Evolutionary conservation across 2,113 vertebrate genomes (phyloP), one percentile per base, ranked within the genome.

Genomic region (Tetrao urogallus): DNA sequence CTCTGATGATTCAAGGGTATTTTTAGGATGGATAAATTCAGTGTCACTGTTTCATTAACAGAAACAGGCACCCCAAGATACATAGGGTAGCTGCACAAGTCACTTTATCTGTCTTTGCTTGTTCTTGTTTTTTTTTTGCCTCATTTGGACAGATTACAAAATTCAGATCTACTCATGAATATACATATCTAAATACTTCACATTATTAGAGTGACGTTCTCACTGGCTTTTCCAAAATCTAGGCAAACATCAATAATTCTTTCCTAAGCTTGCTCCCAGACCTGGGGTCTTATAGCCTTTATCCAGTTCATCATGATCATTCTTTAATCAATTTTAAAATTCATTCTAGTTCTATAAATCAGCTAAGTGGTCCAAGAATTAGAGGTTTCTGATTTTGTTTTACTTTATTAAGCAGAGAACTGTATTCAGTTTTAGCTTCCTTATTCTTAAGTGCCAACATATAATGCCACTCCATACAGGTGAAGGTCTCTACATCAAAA

Each of bases 401-500:
- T 88, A 72, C 58, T 92, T 91, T 57, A 63, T 56, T 43, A 16
- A 75, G 21, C 52, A 76, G 47, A 73, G 13, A 24, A 15, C 15
- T 48, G 36, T 57, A 27, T 48, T 82, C 87, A 50, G 17, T 54
- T 85, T 89, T 93, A 88, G 3, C 43, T 82, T 86, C 6, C 4
- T 6, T 48, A 8, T 75, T 84, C 24, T 32, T 13, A 45, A 16
- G 15, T 85, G 28, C 28, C 60, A 70, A 40, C 21, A 32, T 76
- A 32, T 48, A 91, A 90, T 93, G 81, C 73, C 79, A 64, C 32
- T 89, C 21, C 42, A 66, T 11, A 22, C n/a, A 89, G 43, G 18
- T 78, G 13, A 92, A 11, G 40, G 52, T 57, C 58, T 86, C 67
- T 67, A 96, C 93, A 81, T 89, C 78, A 86, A 80, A 96, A 84